phyloP scores from a whole-genome alignment of 2,888 invertebrate species.

The Hydrotaea diabolus region DNA sequence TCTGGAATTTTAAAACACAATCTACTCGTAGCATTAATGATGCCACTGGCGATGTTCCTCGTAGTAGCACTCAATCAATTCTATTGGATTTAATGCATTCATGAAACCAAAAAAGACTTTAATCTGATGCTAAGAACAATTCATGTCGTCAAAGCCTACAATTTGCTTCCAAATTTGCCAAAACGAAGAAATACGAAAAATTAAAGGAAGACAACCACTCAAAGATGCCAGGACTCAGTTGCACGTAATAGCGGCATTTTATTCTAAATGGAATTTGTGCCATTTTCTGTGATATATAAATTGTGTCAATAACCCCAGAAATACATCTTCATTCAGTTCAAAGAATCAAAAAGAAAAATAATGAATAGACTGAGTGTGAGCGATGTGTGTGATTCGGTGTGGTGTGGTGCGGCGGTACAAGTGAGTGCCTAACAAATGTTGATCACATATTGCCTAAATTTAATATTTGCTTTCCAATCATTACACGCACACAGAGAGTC shows the following conservation, averaged over 20 bases:
- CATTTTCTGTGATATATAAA: constrained; percentile 29
- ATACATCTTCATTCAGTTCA: constrained; percentile 6
- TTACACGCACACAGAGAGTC: background rate
- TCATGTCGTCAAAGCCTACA: too few species aligned
- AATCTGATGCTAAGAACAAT: too few species aligned
- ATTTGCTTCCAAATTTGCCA: background rate
- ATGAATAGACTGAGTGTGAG: too few species aligned
- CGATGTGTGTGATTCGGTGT: too few species aligned
- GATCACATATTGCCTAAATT: constrained; percentile 55
- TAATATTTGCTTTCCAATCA: constrained; percentile 35
- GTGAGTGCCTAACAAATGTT: constrained; percentile 55
- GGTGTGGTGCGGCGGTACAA: background rate
- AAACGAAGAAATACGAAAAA: background rate
- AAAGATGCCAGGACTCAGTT: background rate
- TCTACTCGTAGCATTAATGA: too few species aligned
- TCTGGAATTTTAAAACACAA: too few species aligned
- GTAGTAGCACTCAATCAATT: too few species aligned
- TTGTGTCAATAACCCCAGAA: constrained; percentile 33
- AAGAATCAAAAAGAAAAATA: background rate
- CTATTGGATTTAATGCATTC: too few species aligned
- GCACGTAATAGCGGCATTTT: constrained; percentile 34
- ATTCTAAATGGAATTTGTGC: constrained; percentile 30
- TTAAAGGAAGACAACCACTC: background rate
- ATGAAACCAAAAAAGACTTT: too few species aligned
- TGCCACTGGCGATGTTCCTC: too few species aligned